A percentile compares a stretch with the other conserved stretches of the same genome.
These are phyloP conservation scores for Drosophila mauritiana DNA, from an alignment of 1,140 invertebrate genomes.

Conservation along the genomic window DNA sequence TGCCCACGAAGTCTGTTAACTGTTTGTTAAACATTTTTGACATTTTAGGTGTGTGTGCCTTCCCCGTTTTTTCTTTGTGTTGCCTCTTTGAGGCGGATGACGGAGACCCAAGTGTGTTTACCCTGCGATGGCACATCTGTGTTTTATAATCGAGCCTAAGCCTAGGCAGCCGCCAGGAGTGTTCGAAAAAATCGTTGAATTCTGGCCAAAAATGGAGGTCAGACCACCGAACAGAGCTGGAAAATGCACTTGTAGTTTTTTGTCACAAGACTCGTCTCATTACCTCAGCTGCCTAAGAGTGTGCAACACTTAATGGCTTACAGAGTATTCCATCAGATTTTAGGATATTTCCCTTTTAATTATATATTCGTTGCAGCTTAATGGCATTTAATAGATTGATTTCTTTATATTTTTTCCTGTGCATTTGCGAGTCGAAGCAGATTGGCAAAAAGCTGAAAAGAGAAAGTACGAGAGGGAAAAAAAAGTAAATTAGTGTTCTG, in stretches of 20 bases:
- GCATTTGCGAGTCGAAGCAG: not conserved
- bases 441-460: constrained; percentile 23
- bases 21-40: constrained; percentile 55
- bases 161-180: constrained; percentile 28
- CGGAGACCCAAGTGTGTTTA: constrained; percentile 58
- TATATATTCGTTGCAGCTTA: too few species aligned
- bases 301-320: not conserved
- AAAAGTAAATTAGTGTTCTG: constrained; percentile 84
- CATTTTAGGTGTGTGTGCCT: constrained; percentile 30
- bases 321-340: too few species aligned
- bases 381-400: not conserved
- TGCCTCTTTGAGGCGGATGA: constrained; percentile 28
- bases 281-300: not conserved
- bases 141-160: constrained; percentile 72
- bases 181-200: constrained; percentile 41
- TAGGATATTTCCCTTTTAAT: too few species aligned
- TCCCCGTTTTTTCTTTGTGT: not conserved
- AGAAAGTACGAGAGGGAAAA: constrained; percentile 38
- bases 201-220: constrained; percentile 18
- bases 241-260: not conserved
- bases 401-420: constrained; percentile 3
- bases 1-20: constrained; percentile 54
- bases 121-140: constrained; percentile 65
- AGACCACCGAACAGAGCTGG: constrained; percentile 11
- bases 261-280: not conserved